Conservation (phyloP, 2,113 vertebrate species). For the Antechinus flavipes region DNA sequence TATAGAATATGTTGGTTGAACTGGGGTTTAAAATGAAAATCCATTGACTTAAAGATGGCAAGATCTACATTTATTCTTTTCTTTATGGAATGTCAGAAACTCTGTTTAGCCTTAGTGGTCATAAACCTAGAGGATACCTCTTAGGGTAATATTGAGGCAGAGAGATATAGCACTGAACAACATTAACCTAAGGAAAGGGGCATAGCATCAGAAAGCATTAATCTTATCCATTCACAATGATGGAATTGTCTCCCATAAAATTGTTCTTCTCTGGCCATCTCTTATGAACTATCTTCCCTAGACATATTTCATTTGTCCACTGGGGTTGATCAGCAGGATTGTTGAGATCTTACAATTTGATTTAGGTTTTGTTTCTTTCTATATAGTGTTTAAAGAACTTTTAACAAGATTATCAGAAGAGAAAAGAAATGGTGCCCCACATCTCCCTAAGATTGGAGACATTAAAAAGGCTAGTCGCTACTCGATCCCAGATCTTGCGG, state of each 20-base stretch:
- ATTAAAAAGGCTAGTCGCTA: constrained; percentile 98
- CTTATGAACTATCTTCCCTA: background rate
- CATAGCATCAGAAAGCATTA: background rate
- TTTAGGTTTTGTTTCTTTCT: constrained; percentile 53
- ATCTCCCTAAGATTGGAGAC: constrained; percentile 98
- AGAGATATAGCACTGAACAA: background rate
- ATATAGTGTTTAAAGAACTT: constrained; percentile 97
- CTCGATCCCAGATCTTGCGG: constrained; percentile 97
- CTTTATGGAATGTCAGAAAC: background rate
- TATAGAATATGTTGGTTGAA: background rate
- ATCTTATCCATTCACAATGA: background rate
- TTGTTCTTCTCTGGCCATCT: constrained; percentile 13
- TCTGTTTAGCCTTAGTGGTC: background rate
- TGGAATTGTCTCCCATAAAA: background rate
- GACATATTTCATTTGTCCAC: background rate
- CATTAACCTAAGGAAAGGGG: background rate
- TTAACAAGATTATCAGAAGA: constrained; percentile 94
- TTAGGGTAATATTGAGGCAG: background rate
- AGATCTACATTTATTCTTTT: background rate
- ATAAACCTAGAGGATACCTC: background rate
- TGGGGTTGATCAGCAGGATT: background rate
- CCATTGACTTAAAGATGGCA: background rate
- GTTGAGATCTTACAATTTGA: constrained; percentile 7
- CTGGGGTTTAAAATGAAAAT: background rate
- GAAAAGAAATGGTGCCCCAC: constrained; percentile 95